Evolutionary conservation across 2,797 vertebrate species (phyloP).

Genomic region (Calcarius lapponicus): DNA sequence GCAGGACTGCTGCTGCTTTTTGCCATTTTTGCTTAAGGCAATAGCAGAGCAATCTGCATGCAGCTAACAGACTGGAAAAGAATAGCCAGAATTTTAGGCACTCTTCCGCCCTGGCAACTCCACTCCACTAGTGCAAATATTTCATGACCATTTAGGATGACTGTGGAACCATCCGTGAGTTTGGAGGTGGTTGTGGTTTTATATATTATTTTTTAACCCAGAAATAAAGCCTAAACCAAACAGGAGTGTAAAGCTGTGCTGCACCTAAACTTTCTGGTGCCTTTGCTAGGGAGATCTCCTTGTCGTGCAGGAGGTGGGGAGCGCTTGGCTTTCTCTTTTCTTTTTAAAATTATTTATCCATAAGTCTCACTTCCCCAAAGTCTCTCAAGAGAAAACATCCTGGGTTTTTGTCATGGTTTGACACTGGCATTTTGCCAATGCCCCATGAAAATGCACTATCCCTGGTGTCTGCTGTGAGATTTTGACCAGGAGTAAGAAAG

Average conservation of each 20-base stretch:
- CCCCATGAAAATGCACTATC: too few relatives aligned
- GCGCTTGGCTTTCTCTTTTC: not conserved
- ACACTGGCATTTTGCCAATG: too few relatives aligned
- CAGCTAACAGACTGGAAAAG: conserved; percentile 1
- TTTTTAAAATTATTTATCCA: not conserved
- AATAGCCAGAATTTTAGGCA: conserved; percentile 1
- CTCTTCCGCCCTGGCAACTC: not conserved
- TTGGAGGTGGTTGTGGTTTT: not conserved
- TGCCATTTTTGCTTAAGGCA: conserved; percentile 13
- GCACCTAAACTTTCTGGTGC: not conserved
- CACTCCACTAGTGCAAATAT: not conserved
- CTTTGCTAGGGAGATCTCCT: not conserved
- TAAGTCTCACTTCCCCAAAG: not conserved
- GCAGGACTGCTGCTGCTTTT: not conserved
- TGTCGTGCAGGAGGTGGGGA: not conserved
- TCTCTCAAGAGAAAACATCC: not conserved
- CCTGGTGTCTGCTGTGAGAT: too few relatives aligned
- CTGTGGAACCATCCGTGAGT: not conserved
- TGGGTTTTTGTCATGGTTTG: too few relatives aligned
- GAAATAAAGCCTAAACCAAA: not conserved
- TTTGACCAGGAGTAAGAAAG: too few relatives aligned
- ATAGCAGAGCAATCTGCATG: not conserved
- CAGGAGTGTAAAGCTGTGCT: not conserved
- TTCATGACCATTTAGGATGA: not conserved
- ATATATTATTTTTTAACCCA: not conserved